Base-by-base conservation (phyloP, 2,797 vertebrate species). In the Scolopax bukidnonensis region DNA sequence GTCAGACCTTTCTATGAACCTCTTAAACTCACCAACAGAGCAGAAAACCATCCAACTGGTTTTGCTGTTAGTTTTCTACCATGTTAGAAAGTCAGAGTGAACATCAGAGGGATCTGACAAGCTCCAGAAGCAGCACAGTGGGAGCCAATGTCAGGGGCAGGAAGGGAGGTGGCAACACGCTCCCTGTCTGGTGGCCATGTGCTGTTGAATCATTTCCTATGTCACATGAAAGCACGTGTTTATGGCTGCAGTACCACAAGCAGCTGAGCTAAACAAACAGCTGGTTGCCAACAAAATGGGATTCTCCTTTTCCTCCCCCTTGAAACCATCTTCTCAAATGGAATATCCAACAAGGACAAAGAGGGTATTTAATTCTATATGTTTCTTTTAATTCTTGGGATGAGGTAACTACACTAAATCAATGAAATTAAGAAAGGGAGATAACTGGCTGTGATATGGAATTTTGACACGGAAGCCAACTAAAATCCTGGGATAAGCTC, bases 171-270 rank as follows among this genome's bases (percentile, higher is more conserved):
- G 38, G 61, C 54, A 85, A 78, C 28, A 75, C 17, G 6, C 14
- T 28, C 38, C 23, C 63, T 0, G 0, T n/a, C 84, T 54, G 56
- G 71, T 47, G 84, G 78, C 47, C 87, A 41, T 9, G 32, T 76
- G 56, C 51, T 77, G 68, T 3, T 90, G 89, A 93, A 94, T 90
- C 92, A 89, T 70, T 87, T 96, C 91, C 78, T 56, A 9, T 13
- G 56, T 77, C 53, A 63, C 64, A 79, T n/a, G 51, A 74, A 84
- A 79, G 19, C 38, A 75, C 0, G 0, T 33, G 67, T 40, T 86
- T 87, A 74, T 57, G 63, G 14, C 27, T 89, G 80, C 67, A 76
- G 54, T 30, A 69, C 7, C 71, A 76, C 2, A n/a, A 69, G 38
- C 50, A 65, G 59, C 32, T 89, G 89, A 79, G n/a, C 47, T 54